Conservation (phyloP, 2,888 invertebrate species). For the Tanytarsus gracilentus region DNA sequence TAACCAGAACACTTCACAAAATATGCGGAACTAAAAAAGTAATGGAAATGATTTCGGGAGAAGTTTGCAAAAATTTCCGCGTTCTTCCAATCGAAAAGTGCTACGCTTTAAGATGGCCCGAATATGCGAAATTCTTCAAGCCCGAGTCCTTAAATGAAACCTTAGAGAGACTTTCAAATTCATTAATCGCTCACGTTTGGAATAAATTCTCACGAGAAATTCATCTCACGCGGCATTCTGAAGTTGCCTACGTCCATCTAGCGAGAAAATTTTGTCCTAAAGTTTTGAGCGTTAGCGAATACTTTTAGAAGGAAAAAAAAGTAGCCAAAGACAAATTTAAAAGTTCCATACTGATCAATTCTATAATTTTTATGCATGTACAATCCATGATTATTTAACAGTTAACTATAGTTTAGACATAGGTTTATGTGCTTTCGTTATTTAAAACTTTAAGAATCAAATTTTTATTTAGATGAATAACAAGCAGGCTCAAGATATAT, state of each 20-base stretch:
- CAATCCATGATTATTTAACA: background rate
- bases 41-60: background rate
- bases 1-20: background rate
- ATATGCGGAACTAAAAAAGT: slow-evolving; percentile 12
- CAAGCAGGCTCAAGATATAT: background rate
- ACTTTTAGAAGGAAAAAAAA: background rate
- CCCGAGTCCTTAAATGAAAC: slow-evolving; percentile 4
- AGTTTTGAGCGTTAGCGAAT: background rate
- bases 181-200: background rate
- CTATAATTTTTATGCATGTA: background rate
- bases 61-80: background rate
- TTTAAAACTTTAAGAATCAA: too few species aligned
- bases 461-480: too few species aligned
- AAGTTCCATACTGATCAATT: background rate
- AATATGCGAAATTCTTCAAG: slow-evolving; percentile 5
- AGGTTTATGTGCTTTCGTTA: background rate
- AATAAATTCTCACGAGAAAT: background rate
- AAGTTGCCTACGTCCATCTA: slow-evolving; percentile 9
- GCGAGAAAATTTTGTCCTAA: slow-evolving; percentile 1
- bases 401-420: background rate
- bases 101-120: slow-evolving; percentile 6
- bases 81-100: background rate
- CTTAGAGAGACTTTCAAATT: background rate
- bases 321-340: background rate
- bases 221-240: background rate